Conservation (phyloP, 2,797 vertebrate species). For the Urocyon cinereoargenteus region DNA sequence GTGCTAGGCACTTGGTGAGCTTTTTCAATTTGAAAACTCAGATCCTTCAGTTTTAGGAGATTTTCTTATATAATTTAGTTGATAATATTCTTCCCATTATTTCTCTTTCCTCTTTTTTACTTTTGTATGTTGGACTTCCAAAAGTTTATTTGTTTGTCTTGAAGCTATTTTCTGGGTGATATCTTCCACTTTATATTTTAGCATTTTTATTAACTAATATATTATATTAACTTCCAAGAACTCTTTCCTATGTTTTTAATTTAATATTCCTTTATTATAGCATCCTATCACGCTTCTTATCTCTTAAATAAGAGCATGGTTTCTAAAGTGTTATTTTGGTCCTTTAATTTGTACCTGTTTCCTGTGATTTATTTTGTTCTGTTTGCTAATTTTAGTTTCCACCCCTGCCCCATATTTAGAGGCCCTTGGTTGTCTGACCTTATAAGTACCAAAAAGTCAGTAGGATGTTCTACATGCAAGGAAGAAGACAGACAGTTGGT, state of each 20-base stretch:
- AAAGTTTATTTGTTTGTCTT: neutral
- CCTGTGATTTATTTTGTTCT: neutral
- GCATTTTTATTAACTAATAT: conserved; percentile 5
- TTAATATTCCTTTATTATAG: neutral
- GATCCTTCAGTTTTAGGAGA: neutral
- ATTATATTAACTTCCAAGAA: neutral
- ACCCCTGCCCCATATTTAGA: neutral
- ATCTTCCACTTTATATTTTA: neutral
- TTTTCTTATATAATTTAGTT: neutral
- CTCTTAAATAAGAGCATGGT: neutral
- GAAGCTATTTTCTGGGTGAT: neutral
- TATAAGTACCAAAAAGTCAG: neutral
- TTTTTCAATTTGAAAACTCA: neutral
- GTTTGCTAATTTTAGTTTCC: conserved; percentile 1
- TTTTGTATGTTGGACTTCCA: neutral
- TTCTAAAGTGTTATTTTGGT: neutral
- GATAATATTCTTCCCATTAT: neutral
- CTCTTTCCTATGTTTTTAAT: neutral
- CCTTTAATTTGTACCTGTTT: neutral
- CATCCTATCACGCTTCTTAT: neutral
- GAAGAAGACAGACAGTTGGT: neutral
- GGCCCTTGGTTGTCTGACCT: neutral
- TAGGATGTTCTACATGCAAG: neutral
- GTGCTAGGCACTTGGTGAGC: neutral
- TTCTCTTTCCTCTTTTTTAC: neutral